phyloP scores from a whole-genome alignment of 2,113 vertebrate genomes.

The Podilymbus podiceps region DNA sequence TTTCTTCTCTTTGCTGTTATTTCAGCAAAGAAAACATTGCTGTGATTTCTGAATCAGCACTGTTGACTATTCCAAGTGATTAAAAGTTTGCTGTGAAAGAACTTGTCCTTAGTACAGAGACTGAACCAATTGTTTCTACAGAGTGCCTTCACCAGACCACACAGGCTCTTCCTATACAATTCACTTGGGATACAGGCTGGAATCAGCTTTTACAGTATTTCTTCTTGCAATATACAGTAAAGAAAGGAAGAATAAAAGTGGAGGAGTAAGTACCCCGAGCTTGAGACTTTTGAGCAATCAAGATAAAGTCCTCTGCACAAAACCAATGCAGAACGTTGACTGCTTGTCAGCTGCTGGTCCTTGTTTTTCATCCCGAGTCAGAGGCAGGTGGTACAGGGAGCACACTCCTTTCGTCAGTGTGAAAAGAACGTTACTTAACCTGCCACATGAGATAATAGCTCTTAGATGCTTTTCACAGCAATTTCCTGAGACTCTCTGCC shows the following conservation, averaged over 20 bases:
- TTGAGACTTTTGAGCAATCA: background rate
- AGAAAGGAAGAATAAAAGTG: background rate
- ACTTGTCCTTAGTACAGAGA: background rate
- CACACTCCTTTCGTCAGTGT: background rate
- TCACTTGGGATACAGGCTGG: background rate
- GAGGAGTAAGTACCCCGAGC: background rate
- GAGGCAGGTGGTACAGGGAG: background rate
- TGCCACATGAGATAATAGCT: background rate
- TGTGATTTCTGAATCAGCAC: background rate
- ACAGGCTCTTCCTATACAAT: background rate
- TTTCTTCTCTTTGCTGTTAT: background rate
- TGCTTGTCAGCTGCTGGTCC: background rate
- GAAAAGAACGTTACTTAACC: background rate
- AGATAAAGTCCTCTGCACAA: background rate
- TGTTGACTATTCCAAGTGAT: background rate
- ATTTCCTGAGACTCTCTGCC: background rate
- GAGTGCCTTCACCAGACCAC: background rate
- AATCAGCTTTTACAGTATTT: background rate
- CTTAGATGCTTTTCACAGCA: background rate
- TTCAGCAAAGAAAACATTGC: background rate
- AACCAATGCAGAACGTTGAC: background rate
- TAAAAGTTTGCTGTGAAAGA: background rate
- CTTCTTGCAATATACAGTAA: background rate
- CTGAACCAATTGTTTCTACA: background rate
- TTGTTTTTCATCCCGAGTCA: background rate